Evolutionary conservation across 2,113 vertebrate genomes (phyloP).

Genomic region (Cyanoderma ruficeps): DNA sequence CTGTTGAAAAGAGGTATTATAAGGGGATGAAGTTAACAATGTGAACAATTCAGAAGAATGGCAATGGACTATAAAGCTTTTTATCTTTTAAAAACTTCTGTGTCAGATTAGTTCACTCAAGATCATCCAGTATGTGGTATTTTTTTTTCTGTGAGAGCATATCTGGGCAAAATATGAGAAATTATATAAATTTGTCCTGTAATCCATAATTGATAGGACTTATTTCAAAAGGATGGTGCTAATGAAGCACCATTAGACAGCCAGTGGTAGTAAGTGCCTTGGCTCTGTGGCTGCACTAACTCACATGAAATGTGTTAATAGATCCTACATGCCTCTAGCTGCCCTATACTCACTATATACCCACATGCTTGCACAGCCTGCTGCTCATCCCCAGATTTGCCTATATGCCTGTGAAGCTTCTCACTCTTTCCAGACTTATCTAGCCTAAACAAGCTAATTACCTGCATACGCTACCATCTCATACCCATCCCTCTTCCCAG

Average conservation of each 20-base stretch:
- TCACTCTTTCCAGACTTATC: not conserved
- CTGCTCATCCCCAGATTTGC: not conserved
- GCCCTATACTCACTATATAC: not conserved
- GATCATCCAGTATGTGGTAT: not conserved
- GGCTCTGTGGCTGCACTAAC: not conserved
- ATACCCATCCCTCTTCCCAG: not conserved
- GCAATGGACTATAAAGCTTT: not conserved
- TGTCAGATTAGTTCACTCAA: not conserved
- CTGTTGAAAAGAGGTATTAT: conserved; percentile 41
- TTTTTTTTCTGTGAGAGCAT: not conserved
- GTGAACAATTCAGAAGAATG: not conserved
- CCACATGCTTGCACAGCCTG: not conserved
- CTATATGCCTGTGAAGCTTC: not conserved
- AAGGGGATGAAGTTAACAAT: not conserved
- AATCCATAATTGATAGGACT: not conserved
- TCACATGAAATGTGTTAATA: not conserved
- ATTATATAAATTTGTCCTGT: not conserved
- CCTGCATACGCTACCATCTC: not conserved
- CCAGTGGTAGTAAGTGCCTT: not conserved
- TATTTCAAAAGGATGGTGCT: not conserved
- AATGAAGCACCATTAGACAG: not conserved
- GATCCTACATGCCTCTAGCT: not conserved
- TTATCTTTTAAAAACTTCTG: not conserved
- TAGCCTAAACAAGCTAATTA: not conserved
- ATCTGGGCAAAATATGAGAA: not conserved